phyloP scores from a whole-genome alignment of 1,140 invertebrate species.

The Hyposmocoma kahamanoa region DNA sequence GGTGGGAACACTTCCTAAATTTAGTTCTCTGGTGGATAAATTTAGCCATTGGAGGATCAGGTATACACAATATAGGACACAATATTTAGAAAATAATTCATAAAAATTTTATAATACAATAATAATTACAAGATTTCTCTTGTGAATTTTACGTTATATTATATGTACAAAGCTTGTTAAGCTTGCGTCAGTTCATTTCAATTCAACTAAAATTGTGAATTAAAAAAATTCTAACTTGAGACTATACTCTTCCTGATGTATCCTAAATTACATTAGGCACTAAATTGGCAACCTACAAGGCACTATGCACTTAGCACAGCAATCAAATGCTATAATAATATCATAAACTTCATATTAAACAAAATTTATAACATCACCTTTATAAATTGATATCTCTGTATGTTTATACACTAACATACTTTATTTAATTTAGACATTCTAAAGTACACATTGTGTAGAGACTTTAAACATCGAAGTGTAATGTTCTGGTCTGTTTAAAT shows the following conservation, averaged over 20 bases:
- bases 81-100: no score
- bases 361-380: conserved; percentile 28
- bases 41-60: conserved; percentile 35
- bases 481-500: no score
- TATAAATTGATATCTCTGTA: no score
- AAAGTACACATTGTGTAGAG: no score
- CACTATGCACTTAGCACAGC: conserved; percentile 74
- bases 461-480: no score
- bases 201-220: conserved; percentile 18
- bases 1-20: conserved; percentile 64
- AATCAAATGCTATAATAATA: conserved; percentile 52
- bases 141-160: conserved; percentile 7
- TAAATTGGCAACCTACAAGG: conserved; percentile 75
- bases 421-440: no score
- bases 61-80: conserved; percentile 18
- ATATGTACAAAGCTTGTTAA: conserved; percentile 16
- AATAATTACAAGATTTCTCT: not conserved
- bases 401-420: no score
- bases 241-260: conserved; percentile 45
- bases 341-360: conserved; percentile 24
- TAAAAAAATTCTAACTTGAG: not conserved
- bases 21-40: conserved; percentile 58
- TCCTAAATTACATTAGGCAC: conserved; percentile 72
- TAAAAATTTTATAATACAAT: not conserved
- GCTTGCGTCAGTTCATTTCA: conserved; percentile 10